A percentile compares a stretch with the other conserved stretches of the same genome.
These are phyloP conservation scores for Centrocercus urophasianus DNA, from an alignment of 2,113 vertebrate species.

Conservation along the genomic window DNA sequence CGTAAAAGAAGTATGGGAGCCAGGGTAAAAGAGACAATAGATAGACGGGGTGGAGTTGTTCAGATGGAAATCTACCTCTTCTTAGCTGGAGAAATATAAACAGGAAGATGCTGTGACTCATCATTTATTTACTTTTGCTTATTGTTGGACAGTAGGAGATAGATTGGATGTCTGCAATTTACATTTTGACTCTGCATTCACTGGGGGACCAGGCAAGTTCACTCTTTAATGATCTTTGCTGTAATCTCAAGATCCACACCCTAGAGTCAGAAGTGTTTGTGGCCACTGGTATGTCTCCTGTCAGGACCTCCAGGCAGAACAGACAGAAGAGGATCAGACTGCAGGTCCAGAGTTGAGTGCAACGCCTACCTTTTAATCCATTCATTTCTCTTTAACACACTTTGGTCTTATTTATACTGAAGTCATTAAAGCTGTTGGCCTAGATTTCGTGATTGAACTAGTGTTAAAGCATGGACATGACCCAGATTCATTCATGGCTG, in stretches of 20 bases:
- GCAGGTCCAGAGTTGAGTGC: neutral
- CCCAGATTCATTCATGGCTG: neutral
- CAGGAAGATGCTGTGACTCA: constrained; percentile 22
- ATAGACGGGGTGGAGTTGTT: neutral
- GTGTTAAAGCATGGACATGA: neutral
- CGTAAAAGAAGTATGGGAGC: neutral
- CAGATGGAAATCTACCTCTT: constrained; percentile 38
- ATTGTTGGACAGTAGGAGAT: neutral
- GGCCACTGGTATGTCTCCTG: neutral
- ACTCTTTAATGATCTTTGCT: neutral
- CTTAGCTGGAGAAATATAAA: neutral
- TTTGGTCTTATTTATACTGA: neutral
- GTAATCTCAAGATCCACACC: neutral
- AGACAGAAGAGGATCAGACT: neutral
- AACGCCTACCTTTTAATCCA: neutral
- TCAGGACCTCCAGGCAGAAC: neutral
- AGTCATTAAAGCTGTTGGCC: neutral
- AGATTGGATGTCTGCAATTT: neutral
- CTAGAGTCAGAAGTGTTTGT: neutral
- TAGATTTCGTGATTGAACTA: neutral
- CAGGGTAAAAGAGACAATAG: neutral
- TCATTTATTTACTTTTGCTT: neutral
- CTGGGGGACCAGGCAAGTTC: neutral
- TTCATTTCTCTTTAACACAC: neutral
- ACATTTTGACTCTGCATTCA: neutral